Base-by-base conservation (phyloP, 2,797 vertebrate species). In the Sebastes glaucus region DNA sequence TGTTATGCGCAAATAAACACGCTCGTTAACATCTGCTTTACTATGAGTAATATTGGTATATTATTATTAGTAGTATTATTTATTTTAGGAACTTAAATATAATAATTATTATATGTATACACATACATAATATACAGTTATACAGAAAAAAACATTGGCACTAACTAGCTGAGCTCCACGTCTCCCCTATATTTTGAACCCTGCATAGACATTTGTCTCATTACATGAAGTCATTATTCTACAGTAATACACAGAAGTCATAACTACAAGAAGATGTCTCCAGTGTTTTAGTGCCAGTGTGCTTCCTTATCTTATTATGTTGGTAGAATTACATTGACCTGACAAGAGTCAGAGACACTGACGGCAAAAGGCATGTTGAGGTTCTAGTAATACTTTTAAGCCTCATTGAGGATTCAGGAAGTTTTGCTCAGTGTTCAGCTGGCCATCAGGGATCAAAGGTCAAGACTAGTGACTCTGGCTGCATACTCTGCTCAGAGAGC, bases 401-500 rank as follows among this genome's bases (percentile, higher is more conserved):
- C 32, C 62, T 63, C 27, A 49, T 10, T 16, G 23, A 38, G 16
- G 25, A 63, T 35, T 64, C 35, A n/a, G n/a, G 46, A 27, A 30
- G 25, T 25, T 42, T 56, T 64, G 25, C 22, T 49, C 27, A 7
- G 5, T 22, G 30, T 77, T 66, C 59, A 61, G 35, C n/a, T 42
- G 32, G 46, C 38, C 33, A 30, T 22, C 32, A 22, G 38, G n/a
- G 69, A 46, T 80, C 77, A 84, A 53, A 83, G 78, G 84, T 87
- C 74, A 81, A 38, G 65, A 80, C 68, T 9, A 52, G 53, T 25
- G 72, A 65, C 56, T 38, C 53, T 25, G 53, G 62, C 78, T 70
- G 67, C 68, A 63, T 63, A 35, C 88, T 90, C 84, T 70, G 78
- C 83, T 81, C 81, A 81, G 42, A 89, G 86, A 86, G 33, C 69